phyloP scores from a whole-genome alignment of 2,113 vertebrate genomes.

The Pterocles burchelli region DNA sequence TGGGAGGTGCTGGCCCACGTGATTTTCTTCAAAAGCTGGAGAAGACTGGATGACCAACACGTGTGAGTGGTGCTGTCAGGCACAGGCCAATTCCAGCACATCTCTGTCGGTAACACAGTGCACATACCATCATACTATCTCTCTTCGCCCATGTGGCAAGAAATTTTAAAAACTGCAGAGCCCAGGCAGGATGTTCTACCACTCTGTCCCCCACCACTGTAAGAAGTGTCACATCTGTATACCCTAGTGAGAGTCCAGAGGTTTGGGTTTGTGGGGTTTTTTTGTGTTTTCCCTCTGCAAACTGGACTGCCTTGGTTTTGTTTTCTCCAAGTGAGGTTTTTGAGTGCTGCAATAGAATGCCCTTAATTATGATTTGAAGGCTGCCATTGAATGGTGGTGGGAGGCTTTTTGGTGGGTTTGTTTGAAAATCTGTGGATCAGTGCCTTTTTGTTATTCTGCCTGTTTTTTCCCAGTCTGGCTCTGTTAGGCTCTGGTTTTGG shows the following conservation, averaged over 20 bases:
- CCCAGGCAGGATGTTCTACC: not conserved
- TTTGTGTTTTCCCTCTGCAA: not conserved
- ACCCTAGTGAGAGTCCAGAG: not conserved
- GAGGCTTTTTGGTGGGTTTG: not conserved
- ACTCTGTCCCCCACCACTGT: not conserved
- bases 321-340: not conserved
- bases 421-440: not conserved
- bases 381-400: not conserved
- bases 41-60: fast-evolving
- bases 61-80: not conserved
- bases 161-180: not conserved
- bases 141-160: not conserved
- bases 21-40: not conserved
- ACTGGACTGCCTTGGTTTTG: not conserved
- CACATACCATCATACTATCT: fast-evolving
- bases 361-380: not conserved
- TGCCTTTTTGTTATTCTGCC: not conserved
- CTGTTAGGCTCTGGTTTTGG: not conserved
- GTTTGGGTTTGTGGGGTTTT: not conserved
- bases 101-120: not conserved
- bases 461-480: not conserved
- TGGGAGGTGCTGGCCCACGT: not conserved
- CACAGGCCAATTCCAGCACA: not conserved
- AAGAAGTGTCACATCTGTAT: not conserved
- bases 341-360: not conserved